phyloP scores from a whole-genome alignment of 2,797 vertebrate species.

The Oreonectes daqikongensis region DNA sequence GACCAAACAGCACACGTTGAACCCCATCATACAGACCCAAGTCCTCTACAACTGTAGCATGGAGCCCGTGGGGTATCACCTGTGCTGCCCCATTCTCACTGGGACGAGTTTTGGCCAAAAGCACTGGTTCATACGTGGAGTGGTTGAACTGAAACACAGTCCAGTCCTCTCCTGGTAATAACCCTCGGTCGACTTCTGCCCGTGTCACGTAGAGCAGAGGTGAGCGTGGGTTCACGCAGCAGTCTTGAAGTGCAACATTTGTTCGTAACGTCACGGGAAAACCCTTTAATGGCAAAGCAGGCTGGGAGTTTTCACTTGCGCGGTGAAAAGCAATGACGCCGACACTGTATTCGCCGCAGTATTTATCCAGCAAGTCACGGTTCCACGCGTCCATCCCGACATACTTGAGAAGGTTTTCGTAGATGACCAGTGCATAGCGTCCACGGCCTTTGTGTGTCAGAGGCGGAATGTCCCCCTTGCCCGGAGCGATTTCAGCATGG shows the following conservation, averaged over 20 bases:
- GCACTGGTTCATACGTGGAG: slow-evolving; percentile 91
- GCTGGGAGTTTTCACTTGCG: slow-evolving; percentile 91
- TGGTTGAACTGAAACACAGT: slow-evolving; percentile 93
- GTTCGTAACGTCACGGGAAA: slow-evolving; percentile 87
- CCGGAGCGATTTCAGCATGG: slow-evolving; percentile 91
- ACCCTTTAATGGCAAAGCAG: slow-evolving; percentile 82
- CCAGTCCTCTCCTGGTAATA: slow-evolving; percentile 93
- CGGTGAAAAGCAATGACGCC: slow-evolving; percentile 96
- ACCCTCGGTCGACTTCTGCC: slow-evolving; percentile 83
- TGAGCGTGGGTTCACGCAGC: slow-evolving; percentile 87
- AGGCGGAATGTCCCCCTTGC: slow-evolving; percentile 92
- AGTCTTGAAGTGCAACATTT: slow-evolving; percentile 89
- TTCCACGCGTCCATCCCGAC: slow-evolving; percentile 93
- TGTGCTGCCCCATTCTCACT: slow-evolving; percentile 65
- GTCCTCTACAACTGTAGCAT: slow-evolving; percentile 91
- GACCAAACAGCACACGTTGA: slow-evolving; percentile 92
- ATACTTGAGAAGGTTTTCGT: slow-evolving; percentile 96
- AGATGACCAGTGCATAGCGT: slow-evolving; percentile 89
- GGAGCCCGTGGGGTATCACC: slow-evolving; percentile 68
- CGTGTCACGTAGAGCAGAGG: slow-evolving; percentile 90
- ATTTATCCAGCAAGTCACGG: slow-evolving; percentile 93
- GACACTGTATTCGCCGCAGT: slow-evolving; percentile 94
- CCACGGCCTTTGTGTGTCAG: slow-evolving; percentile 89
- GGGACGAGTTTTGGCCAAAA: slow-evolving; percentile 80
- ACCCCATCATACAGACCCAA: slow-evolving; percentile 92